phyloP scores from a whole-genome alignment of 1,140 invertebrate genomes.

The Pseudachorutes palmiensis region DNA sequence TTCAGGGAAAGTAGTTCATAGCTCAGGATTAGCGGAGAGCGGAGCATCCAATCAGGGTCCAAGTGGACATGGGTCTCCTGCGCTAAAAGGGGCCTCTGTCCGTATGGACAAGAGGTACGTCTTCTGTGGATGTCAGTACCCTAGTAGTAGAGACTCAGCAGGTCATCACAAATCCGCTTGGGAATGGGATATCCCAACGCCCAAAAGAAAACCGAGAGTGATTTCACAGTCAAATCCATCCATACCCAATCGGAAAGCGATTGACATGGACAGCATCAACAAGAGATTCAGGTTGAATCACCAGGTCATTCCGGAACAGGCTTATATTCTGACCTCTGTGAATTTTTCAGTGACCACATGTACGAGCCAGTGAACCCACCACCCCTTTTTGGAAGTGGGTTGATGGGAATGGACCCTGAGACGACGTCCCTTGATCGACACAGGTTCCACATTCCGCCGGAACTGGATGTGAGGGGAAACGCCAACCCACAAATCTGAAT shows the following conservation, averaged over 20 bases:
- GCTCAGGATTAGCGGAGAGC: constrained; percentile 24
- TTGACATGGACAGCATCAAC: constrained; percentile 33
- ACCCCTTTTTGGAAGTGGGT: constrained; percentile 20
- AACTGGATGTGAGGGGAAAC: constrained; percentile 33
- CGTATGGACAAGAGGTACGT: constrained; percentile 31
- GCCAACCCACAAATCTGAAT: neutral
- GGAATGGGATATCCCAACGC: constrained; percentile 36
- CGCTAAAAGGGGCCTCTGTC: constrained; percentile 17
- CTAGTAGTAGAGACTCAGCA: constrained; percentile 13
- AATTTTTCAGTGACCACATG: constrained; percentile 65
- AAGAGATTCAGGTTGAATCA: constrained; percentile 31
- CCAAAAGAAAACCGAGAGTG: constrained; percentile 22
- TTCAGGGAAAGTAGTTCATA: too few relatives aligned
- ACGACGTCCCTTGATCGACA: constrained; percentile 29
- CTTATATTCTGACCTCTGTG: neutral
- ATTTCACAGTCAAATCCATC: constrained; percentile 33
- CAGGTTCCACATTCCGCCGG: constrained; percentile 35
- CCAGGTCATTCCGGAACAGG: neutral
- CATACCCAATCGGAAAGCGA: constrained; percentile 18
- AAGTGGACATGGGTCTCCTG: neutral
- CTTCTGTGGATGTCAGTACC: constrained; percentile 37
- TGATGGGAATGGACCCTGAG: constrained; percentile 19
- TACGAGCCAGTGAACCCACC: constrained; percentile 63
- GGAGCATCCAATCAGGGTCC: constrained; percentile 18
- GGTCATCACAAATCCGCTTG: constrained; percentile 28